phyloP scores from a whole-genome alignment of 2,113 vertebrate genomes.

The Silurus asotus region DNA sequence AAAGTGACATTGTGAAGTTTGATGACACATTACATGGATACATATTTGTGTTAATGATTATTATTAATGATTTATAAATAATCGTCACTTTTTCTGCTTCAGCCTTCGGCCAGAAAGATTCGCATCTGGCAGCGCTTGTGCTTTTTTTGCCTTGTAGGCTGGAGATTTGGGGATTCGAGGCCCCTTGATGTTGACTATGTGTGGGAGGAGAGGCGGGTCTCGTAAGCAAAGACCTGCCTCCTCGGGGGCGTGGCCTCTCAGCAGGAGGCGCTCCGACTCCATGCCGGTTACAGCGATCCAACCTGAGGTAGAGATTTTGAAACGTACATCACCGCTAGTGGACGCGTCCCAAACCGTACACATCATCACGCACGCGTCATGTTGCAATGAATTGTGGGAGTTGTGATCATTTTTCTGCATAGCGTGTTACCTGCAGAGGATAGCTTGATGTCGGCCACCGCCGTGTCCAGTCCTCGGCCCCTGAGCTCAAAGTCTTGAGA shows the following conservation, averaged over 20 bases:
- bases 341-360: background rate
- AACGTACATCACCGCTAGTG: background rate
- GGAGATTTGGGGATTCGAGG: constrained; percentile 71
- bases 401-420: background rate
- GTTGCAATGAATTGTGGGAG: background rate
- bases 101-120: constrained; percentile 36
- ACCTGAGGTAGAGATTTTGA: constrained; percentile 67
- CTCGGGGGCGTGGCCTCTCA: constrained; percentile 77
- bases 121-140: constrained; percentile 63
- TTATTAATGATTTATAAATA: background rate
- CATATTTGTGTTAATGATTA: background rate
- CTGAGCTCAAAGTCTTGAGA: constrained; percentile 79
- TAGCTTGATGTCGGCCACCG: constrained; percentile 87
- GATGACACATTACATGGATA: background rate
- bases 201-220: constrained; percentile 79
- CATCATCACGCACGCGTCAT: background rate
- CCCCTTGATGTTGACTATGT: constrained; percentile 79
- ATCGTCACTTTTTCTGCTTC: background rate
- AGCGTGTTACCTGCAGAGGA: constrained; percentile 83
- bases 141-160: constrained; percentile 78
- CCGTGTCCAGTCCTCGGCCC: constrained; percentile 74
- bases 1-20: too few relatives aligned
- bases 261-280: constrained; percentile 62
- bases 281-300: constrained; percentile 88
- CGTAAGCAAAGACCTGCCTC: constrained; percentile 67